Conservation (phyloP, 2,888 invertebrate genomes). For the Athalia circularis region DNA sequence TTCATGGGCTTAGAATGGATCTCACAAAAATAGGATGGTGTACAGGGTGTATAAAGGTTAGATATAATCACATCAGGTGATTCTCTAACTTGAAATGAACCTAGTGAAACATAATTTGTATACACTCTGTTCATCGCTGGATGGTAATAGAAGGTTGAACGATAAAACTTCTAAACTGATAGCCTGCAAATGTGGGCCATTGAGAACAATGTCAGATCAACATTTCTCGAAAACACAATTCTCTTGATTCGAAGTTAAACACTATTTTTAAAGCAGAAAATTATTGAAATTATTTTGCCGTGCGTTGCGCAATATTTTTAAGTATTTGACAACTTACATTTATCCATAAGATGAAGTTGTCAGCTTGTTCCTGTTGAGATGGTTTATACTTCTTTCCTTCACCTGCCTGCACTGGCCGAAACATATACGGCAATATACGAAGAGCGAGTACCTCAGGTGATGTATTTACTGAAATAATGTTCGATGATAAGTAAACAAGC, state of each 20-base stretch:
- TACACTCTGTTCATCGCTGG: not conserved
- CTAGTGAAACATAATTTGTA: no score
- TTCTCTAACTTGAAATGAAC: no score
- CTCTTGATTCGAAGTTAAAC: no score
- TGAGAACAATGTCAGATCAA: conserved; percentile 1
- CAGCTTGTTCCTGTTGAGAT: conserved; percentile 43
- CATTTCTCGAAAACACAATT: not conserved
- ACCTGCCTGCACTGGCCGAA: conserved; percentile 9
- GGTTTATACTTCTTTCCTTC: conserved; percentile 17
- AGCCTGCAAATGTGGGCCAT: not conserved
- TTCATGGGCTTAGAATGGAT: not conserved
- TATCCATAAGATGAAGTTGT: conserved; percentile 38
- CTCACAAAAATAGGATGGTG: not conserved
- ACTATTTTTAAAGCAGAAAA: no score
- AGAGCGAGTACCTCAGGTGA: conserved; percentile 39
- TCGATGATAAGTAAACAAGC: not conserved
- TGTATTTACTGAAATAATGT: conserved; percentile 38
- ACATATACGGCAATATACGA: conserved; percentile 42
- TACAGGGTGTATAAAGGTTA: not conserved
- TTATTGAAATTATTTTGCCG: not conserved
- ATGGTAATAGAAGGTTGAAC: conserved; percentile 8
- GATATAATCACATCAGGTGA: no score
- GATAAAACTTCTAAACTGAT: not conserved
- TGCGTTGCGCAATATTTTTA: conserved; percentile 1
- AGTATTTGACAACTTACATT: conserved; percentile 29